These are phyloP conservation scores for Drepana falcataria DNA, from an alignment of 2,888 invertebrate species.

Conservation along the genomic window DNA sequence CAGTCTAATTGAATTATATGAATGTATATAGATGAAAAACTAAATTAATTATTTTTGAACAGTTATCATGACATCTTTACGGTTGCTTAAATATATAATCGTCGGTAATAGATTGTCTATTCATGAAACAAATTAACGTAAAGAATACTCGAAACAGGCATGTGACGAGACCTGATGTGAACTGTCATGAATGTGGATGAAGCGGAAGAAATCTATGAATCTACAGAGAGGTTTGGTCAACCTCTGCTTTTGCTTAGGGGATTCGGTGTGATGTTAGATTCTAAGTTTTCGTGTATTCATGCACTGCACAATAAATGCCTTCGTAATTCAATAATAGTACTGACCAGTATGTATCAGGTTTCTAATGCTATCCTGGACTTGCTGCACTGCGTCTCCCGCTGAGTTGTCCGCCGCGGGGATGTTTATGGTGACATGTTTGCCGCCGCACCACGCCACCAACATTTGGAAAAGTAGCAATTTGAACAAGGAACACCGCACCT, in stretches of 20 bases:
- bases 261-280: neutral
- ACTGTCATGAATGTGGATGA: too few relatives aligned
- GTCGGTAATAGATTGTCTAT: too few relatives aligned
- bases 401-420: constrained; percentile 28
- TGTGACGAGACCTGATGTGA: too few relatives aligned
- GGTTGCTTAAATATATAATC: too few relatives aligned
- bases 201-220: too few relatives aligned
- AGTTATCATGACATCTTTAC: too few relatives aligned
- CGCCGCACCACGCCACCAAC: constrained; percentile 62
- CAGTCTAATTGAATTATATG: too few relatives aligned
- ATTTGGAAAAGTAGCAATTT: constrained; percentile 68
- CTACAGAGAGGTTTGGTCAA: constrained; percentile 2
- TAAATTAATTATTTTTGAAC: too few relatives aligned
- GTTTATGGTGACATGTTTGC: constrained; percentile 54
- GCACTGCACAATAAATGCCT: too few relatives aligned
- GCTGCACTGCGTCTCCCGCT: constrained; percentile 30
- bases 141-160: too few relatives aligned
- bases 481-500: constrained; percentile 63
- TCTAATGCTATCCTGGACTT: constrained; percentile 61
- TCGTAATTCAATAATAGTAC: constrained; percentile 18
- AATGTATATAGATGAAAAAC: too few relatives aligned
- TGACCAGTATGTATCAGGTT: constrained; percentile 66
- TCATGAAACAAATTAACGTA: too few relatives aligned
- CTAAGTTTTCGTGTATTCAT: neutral
- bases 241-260: neutral